Evolutionary conservation across 1,140 invertebrate genomes (phyloP), one percentile per base, ranked within the genome.

Genomic region (Trachymyrmex cornetzi): DNA sequence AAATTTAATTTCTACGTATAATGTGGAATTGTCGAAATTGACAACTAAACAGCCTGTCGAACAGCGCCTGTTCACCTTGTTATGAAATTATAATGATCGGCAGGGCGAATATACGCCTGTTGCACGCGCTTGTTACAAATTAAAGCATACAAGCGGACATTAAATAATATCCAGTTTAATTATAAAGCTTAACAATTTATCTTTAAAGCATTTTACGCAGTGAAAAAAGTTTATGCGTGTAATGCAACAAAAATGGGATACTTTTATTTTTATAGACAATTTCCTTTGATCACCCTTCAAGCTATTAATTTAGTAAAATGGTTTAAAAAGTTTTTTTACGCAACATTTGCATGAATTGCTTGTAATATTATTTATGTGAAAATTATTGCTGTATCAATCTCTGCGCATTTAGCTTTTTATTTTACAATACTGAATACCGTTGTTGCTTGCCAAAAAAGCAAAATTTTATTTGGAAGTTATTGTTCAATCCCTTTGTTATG

Each of bases 1-100:
- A 22, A 69, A 61, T 74, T 82, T 14, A 59, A 82, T 72, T 38
- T 59, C 19, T 19, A 12, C 12, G 6, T 44, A 5, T 72, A 82
- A 71, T 16, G 22, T 19, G 30, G 22, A 38, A 44, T 72, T 81
- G 12, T 61, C 53, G 55, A 82, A 72, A 74, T 61, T 48, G 24
- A 59, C 53, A 48, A 61, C 61, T 48, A 82, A 80, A 57, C 19
- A 72, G 24, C 9, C 14, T 48, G 16, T 53, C 16, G n/a, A 3
- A n/a, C 4, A 27, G 16, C 24, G 19, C 48, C 2, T 12, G 12
- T 34, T 55, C 9, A 1, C 34, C 7, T 27, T 44, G 34, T 57
- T 59, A 30, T 34, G 55, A 12, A 61, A 74, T 74, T 82, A 30
- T 61, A 59, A n/a, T 38, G 64, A 57, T 55, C 34, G 48, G 59